Base-by-base conservation (phyloP, 2,797 vertebrate genomes). In the Cetoscarus ocellatus region DNA sequence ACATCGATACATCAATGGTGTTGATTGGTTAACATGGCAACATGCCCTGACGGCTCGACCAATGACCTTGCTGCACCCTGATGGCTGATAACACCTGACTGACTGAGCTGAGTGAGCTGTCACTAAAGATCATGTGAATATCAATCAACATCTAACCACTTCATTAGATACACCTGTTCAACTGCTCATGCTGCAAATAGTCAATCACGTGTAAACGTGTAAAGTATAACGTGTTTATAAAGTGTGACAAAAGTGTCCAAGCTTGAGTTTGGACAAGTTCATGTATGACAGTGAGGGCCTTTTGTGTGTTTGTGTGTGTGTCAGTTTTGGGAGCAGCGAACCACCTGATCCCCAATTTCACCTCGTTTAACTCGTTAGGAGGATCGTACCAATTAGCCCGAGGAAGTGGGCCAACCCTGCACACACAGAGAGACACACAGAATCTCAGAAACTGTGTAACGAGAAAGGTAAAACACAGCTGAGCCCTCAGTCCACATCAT, bases 1-100 rank as follows among this genome's bases (percentile, higher is more conserved):
- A 70, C 67, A 12, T 61, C 73, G 40, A 81, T 69, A 70, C 70
- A 79, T 85, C 80, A 3, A 85, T 87, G 80, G 1, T 6, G 73
- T 42, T 81, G 83, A 88, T 73, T 61, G 70, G 83, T 65, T 73
- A 67, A 61, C 83, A 70, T 59, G 55, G 70, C 83, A 70, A 82
- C 77, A 5, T 45, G 75, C n/a, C 38, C 73, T 13, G 17, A 35
- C 61, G 53, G 54, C 61, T 75, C 61, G 7, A 48, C 75, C 81
- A 75, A 63, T 79, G 82, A 82, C 83, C 83, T 90, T 81, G 54
- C 42, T 52, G 72, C 62, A 68, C 50, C 69, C 69, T 66, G 14
- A 53, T 39, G 54, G 8, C 73, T 50, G 3, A 82, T 76, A 50
- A 77, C 18, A 17, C 11, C 19, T 7, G n/a, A 7, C 19, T 27